Percentiles rank a stretch among this genome's conserved stretches.
Conservation (phyloP, 1,140 invertebrate species). For the Pararge aegeria region DNA sequence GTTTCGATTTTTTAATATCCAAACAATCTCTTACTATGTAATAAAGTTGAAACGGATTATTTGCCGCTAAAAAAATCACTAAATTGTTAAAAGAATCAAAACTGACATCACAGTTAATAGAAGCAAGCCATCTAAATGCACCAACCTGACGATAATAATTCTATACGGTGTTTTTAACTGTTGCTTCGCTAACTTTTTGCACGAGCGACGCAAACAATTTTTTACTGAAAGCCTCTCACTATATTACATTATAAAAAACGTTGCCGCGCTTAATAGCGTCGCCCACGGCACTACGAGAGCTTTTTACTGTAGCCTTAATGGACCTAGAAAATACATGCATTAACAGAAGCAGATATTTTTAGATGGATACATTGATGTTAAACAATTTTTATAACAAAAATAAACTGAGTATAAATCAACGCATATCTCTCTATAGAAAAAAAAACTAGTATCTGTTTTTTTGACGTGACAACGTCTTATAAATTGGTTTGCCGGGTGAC, state of each 20-base stretch:
- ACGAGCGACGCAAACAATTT: background rate
- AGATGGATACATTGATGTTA: background rate
- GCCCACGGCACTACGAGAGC: slow-evolving; percentile 16
- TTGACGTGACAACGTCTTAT: too few species aligned
- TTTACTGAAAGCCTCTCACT: slow-evolving; percentile 13
- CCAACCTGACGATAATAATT: background rate
- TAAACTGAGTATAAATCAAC: background rate
- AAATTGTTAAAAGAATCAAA: background rate
- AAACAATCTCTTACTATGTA: too few species aligned
- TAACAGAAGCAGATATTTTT: slow-evolving; percentile 2
- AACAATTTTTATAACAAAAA: background rate
- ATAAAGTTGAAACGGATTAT: too few species aligned
- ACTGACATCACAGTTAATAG: background rate
- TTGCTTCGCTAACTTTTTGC: slow-evolving; percentile 14
- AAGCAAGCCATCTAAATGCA: background rate
- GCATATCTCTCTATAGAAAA: too few species aligned
- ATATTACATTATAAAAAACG: slow-evolving; percentile 20
- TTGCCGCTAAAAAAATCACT: too few species aligned
- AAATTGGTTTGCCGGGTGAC: too few species aligned
- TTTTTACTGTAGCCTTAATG: slow-evolving; percentile 21
- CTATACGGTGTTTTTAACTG: slow-evolving; percentile 3
- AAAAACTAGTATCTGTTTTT: too few species aligned
- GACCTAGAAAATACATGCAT: slow-evolving; percentile 11
- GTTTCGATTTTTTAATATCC: too few species aligned
- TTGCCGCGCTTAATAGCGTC: slow-evolving; percentile 16